These are phyloP conservation scores for Pyrgus malvae DNA, from an alignment of 2,888 invertebrate species.

Conservation along the genomic window DNA sequence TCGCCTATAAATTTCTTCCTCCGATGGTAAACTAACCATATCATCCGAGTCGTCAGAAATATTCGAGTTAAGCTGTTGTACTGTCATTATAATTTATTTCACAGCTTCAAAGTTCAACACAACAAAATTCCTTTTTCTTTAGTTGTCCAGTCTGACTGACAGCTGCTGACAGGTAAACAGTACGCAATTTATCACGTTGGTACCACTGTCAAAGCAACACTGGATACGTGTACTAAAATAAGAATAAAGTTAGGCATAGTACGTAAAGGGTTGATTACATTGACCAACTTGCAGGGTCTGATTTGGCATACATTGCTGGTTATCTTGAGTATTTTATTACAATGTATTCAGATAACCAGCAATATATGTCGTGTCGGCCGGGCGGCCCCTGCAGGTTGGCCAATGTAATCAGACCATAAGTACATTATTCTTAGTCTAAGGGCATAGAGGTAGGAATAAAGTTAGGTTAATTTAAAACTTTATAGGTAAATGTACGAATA, in stretches of 20 bases:
- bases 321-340: too few relatives aligned
- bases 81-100: conserved; percentile 82
- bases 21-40: conserved; percentile 80
- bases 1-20: conserved; percentile 86
- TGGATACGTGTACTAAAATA: conserved; percentile 24
- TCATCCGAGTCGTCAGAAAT: conserved; percentile 80
- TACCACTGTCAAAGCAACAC: conserved; percentile 10
- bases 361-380: too few relatives aligned
- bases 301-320: too few relatives aligned
- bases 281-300: too few relatives aligned
- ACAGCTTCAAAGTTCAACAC: conserved; percentile 69
- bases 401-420: too few relatives aligned
- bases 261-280: too few relatives aligned
- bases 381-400: too few relatives aligned
- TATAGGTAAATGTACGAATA: too few relatives aligned
- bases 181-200: conserved; percentile 21
- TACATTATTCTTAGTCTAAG: too few relatives aligned
- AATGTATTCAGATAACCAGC: too few relatives aligned
- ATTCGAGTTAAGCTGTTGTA: conserved; percentile 77
- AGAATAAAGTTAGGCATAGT: background rate
- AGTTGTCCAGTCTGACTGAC: conserved; percentile 40
- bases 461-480: too few relatives aligned
- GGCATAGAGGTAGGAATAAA: too few relatives aligned
- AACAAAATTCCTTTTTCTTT: conserved; percentile 69
- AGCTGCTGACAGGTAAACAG: background rate